Evolutionary conservation across 2,888 invertebrate genomes (phyloP), one percentile per base, ranked within the genome.

Genomic region (Cremastobaeus sp.): DNA sequence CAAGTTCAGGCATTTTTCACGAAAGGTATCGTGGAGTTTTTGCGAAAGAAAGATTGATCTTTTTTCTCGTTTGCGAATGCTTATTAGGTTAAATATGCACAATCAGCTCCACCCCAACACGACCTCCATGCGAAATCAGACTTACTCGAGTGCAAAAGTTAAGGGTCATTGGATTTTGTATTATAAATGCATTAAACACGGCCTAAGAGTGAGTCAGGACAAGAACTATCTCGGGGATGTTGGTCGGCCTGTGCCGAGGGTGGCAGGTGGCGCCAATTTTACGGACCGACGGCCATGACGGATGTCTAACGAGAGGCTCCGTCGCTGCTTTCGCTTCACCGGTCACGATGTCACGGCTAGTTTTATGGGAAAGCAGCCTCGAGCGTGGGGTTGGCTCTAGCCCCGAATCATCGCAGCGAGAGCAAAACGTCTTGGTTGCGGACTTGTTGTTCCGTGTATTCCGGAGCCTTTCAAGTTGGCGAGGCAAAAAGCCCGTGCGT

Each of bases 221-320:
- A 80, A 37, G 14, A 25, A 78, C 37, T 34, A 50, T 65, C 65
- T 43, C 65, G 57, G 69, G 74, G 74, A 74, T 71, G 70, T 52
- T 64, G 28, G 43, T 28, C 48, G 68, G 28, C 20, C 62, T 57
- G 57, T 50, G 52, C 25, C 32, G 80, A 82, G 84, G 87, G 86
- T 86, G 87, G 85, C 87, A 88, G 87, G 87, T 88, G 87, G 87
- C 87, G 82, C 83, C 82, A 88, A 88, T 88, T 88, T 88, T 84
- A 87, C 87, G 87, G 86, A 81, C 85, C 87, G 81, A 81, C 84
- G 87, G 80, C 81, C 84, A 83, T 87, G 87, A 88, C 87, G 87
- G 86, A 87, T 86, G 85, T 84, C 83, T 74, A 77, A 86, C 85
- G 82, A 74, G 76, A 68, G 70, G 70, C 74, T 60, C 43, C 74